A percentile compares a stretch with the other conserved stretches of the same genome.
Conservation (phyloP, 2,113 vertebrate genomes). For the Alligator mississippiensis region DNA sequence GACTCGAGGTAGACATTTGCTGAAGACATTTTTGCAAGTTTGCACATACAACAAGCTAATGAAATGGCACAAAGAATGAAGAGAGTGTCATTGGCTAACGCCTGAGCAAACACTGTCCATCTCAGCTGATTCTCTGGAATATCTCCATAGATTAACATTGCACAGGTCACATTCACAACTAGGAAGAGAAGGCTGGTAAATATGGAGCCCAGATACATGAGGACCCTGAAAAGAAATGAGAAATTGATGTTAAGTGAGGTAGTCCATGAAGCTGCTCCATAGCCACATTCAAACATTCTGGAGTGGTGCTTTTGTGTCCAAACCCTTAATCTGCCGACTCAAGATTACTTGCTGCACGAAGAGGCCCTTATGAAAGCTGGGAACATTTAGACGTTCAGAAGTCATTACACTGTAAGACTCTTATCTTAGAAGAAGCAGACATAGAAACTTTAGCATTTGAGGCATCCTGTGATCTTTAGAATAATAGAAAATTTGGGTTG, state of each 20-base stretch:
- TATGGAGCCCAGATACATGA: conserved; percentile 88
- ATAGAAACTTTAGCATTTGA: too few species aligned
- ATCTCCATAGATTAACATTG: conserved; percentile 86
- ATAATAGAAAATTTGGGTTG: too few species aligned
- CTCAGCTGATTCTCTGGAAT: conserved; percentile 79
- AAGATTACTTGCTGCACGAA: too few species aligned
- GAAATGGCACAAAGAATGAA: conserved; percentile 94
- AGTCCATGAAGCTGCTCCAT: not conserved
- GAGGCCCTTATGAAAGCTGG: too few species aligned
- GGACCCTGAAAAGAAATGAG: conserved; percentile 78
- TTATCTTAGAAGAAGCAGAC: too few species aligned
- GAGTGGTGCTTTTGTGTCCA: too few species aligned
- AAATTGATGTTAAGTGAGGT: not conserved
- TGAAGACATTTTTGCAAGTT: conserved; percentile 95
- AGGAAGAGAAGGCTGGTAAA: conserved; percentile 89
- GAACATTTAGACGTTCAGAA: too few species aligned
- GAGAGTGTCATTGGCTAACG: conserved; percentile 92
- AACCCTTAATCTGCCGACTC: too few species aligned
- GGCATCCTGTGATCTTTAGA: too few species aligned
- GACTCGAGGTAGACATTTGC: conserved; percentile 99
- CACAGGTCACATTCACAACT: conserved; percentile 93
- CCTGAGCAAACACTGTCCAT: conserved; percentile 86
- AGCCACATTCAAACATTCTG: too few species aligned
- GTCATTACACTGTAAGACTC: too few species aligned
- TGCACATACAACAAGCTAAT: conserved; percentile 92